A percentile compares a stretch with the other conserved stretches of the same genome.
These are phyloP conservation scores for Penaeus vannamei DNA, from an alignment of 1,140 invertebrate species.

Conservation along the genomic window DNA sequence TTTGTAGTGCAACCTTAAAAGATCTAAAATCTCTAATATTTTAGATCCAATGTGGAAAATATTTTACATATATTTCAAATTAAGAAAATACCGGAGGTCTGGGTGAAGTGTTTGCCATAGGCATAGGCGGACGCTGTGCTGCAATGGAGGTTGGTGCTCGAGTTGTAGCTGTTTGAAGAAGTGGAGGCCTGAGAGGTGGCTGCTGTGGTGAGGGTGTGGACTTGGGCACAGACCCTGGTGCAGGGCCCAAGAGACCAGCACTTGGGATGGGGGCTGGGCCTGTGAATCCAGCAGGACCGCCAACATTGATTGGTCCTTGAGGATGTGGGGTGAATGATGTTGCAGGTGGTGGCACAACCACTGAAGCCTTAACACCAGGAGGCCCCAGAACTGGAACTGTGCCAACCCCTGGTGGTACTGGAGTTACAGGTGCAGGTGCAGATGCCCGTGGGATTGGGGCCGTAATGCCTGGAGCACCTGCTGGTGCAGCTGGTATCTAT, in stretches of 20 bases:
- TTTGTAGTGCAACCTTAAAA: no score
- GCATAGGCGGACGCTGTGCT: slow-evolving; percentile 33
- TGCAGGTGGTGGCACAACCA: slow-evolving; percentile 54
- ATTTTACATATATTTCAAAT: no score
- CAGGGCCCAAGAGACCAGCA: slow-evolving; percentile 46
- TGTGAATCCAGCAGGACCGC: slow-evolving; percentile 28
- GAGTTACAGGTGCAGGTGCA: background rate
- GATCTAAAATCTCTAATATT: no score
- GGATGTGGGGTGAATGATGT: slow-evolving; percentile 38
- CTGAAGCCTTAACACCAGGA: slow-evolving; percentile 57
- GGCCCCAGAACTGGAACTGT: slow-evolving; percentile 55
- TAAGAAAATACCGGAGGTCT: slow-evolving; percentile 40
- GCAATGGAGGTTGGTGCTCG: slow-evolving; percentile 37
- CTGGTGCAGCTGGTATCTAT: background rate
- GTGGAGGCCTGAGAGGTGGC: slow-evolving; percentile 40
- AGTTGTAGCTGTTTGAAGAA: slow-evolving; percentile 32
- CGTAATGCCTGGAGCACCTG: slow-evolving; percentile 1
- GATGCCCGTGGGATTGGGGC: slow-evolving; percentile 2
- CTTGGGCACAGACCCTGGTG: slow-evolving; percentile 44
- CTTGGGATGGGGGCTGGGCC: slow-evolving; percentile 40
- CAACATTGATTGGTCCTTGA: slow-evolving; percentile 31
- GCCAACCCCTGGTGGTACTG: slow-evolving; percentile 37
- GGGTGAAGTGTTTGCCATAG: slow-evolving; percentile 25
- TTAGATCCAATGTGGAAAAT: no score
- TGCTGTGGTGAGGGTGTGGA: slow-evolving; percentile 40